Evolutionary conservation across 2,888 invertebrate species (phyloP).

Genomic region (Archips xylosteana): DNA sequence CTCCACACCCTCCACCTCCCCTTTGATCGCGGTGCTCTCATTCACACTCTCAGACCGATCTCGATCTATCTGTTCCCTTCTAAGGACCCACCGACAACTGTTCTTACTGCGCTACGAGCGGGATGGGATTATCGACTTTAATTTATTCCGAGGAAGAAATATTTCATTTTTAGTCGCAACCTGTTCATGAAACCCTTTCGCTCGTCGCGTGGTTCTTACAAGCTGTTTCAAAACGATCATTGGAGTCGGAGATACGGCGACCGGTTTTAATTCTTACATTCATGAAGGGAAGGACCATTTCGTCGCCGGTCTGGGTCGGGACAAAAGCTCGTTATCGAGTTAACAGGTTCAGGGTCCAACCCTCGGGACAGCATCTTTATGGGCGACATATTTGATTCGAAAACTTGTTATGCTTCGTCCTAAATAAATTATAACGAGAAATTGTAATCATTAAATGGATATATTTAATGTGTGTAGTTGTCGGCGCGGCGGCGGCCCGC

Average conservation of each 20-base stretch:
- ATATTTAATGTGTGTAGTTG: conserved; percentile 82
- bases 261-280: conserved; percentile 84
- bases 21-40: conserved; percentile 79
- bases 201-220: conserved; percentile 63
- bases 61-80: conserved; percentile 82
- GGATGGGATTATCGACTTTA: conserved; percentile 83
- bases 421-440: conserved; percentile 86
- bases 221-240: conserved; percentile 79
- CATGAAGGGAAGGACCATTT: conserved; percentile 78
- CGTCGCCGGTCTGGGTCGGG: conserved; percentile 59
- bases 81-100: conserved; percentile 72
- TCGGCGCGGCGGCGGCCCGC: conserved; percentile 53
- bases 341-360: conserved; percentile 78
- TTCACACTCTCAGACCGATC: conserved; percentile 82
- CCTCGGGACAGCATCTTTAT: conserved; percentile 84
- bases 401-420: conserved; percentile 85
- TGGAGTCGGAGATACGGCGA: conserved; percentile 71
- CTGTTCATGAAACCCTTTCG: conserved; percentile 81
- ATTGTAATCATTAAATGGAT: conserved; percentile 84
- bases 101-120: conserved; percentile 62
- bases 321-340: conserved; percentile 80
- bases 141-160: conserved; percentile 83
- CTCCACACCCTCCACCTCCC: conserved; percentile 65
- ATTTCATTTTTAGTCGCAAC: conserved; percentile 77
- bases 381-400: conserved; percentile 85